phyloP scores from a whole-genome alignment of 2,888 invertebrate species.

The Deilephila porcellus region DNA sequence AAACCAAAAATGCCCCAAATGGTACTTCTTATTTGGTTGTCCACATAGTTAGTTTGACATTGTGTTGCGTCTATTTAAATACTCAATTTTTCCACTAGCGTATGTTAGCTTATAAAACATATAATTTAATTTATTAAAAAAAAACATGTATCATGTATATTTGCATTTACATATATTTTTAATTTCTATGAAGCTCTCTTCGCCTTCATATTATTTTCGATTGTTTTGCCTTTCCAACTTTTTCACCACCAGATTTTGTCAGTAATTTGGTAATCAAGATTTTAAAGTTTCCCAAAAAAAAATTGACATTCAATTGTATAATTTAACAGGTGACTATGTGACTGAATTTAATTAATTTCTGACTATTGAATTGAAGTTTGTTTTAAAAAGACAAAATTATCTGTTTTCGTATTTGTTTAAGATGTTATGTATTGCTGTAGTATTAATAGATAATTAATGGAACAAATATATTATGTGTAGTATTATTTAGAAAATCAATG shows the following conservation, averaged over 20 bases:
- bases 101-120: constrained; percentile 5
- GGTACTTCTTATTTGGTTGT: constrained; percentile 22
- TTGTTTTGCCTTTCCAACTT: not conserved
- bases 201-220: constrained; percentile 30
- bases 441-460: not conserved
- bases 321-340: not conserved
- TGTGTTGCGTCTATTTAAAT: constrained; percentile 13
- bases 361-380: not conserved
- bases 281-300: too few species aligned
- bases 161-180: constrained; percentile 28
- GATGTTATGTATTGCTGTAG: not conserved
- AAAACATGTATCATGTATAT: constrained; percentile 17
- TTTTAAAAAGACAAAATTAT: not conserved
- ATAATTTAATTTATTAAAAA: constrained; percentile 18
- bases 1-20: constrained; percentile 21
- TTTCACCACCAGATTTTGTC: too few species aligned
- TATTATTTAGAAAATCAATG: not conserved
- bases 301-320: too few species aligned
- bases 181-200: constrained; percentile 38
- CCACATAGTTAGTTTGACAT: constrained; percentile 15
- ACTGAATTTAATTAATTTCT: not conserved
- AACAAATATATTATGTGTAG: not conserved
- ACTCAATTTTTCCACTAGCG: constrained; percentile 21
- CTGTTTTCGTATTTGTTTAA: not conserved
- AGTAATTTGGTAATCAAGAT: too few species aligned